A percentile compares a stretch with the other conserved stretches of the same genome.
These are phyloP conservation scores for Caerostris darwini DNA, from an alignment of 1,140 invertebrate species.

Conservation along the genomic window DNA sequence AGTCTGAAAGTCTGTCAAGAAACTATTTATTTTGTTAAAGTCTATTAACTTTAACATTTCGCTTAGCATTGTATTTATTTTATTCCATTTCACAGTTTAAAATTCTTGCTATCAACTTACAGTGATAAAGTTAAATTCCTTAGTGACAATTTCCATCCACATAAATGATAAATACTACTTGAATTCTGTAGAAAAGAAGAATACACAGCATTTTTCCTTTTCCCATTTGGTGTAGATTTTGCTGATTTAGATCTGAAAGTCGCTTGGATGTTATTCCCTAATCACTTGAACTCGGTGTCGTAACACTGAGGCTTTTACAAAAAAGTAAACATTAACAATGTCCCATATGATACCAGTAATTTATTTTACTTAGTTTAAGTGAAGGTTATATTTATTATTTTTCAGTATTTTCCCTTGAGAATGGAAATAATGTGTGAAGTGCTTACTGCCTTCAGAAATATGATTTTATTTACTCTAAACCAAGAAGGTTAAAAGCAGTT, in stretches of 20 bases:
- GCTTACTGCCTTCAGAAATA: neutral
- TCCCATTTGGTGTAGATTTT: neutral
- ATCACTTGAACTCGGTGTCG: neutral
- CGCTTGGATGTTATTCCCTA: neutral
- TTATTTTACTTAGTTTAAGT: neutral
- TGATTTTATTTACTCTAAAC: neutral
- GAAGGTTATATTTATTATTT: neutral
- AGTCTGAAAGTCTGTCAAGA: too few relatives aligned
- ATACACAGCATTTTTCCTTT: too few relatives aligned
- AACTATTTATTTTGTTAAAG: too few relatives aligned
- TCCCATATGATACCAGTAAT: neutral
- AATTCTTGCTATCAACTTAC: too few relatives aligned
- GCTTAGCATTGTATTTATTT: too few relatives aligned
- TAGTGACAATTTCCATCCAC: neutral
- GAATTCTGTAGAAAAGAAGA: neutral
- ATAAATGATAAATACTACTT: neutral
- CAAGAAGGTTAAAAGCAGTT: neutral
- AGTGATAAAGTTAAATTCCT: neutral
- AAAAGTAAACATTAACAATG: neutral
- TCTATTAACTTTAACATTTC: too few relatives aligned
- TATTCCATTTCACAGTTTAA: too few relatives aligned
- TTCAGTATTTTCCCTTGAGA: neutral
- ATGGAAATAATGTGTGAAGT: neutral
- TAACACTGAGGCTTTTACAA: neutral
- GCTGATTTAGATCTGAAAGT: neutral